phyloP scores from a whole-genome alignment of 2,113 vertebrate genomes.

The Phylloscopus whistleri region DNA sequence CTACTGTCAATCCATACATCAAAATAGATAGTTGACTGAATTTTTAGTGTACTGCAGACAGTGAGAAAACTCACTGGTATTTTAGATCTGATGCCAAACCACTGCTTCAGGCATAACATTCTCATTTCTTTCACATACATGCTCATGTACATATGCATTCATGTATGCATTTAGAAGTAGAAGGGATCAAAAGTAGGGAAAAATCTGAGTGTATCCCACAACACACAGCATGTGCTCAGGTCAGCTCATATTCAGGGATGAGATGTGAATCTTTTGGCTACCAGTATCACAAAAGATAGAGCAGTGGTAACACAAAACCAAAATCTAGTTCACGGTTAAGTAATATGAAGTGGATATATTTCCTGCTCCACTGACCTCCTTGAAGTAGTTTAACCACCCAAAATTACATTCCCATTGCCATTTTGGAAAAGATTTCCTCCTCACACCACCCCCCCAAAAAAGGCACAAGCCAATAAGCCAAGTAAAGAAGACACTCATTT shows the following conservation, averaged over 20 bases:
- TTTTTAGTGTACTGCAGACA: not conserved
- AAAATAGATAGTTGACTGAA: not conserved
- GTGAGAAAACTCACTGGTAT: not conserved
- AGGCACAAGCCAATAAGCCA: not conserved
- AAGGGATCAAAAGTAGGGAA: not conserved
- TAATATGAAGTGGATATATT: not conserved
- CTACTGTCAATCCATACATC: not conserved
- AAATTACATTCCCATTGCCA: not conserved
- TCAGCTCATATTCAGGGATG: not conserved
- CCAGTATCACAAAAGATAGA: not conserved
- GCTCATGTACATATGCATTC: not conserved
- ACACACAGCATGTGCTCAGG: not conserved
- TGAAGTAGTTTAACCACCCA: not conserved
- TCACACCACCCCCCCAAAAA: accelerated
- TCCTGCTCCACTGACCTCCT: not conserved
- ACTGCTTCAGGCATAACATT: not conserved
- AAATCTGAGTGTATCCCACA: not conserved
- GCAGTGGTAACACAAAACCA: not conserved
- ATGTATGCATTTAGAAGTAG: not conserved
- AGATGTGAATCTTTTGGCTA: not conserved
- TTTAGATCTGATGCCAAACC: not conserved
- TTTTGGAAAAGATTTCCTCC: not conserved
- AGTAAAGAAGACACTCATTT: not conserved
- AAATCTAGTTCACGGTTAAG: not conserved
- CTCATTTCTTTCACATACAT: not conserved